Evolutionary conservation across 1,140 invertebrate genomes (phyloP), one percentile per base, ranked within the genome.

Genomic region (Hirudo medicinalis): DNA sequence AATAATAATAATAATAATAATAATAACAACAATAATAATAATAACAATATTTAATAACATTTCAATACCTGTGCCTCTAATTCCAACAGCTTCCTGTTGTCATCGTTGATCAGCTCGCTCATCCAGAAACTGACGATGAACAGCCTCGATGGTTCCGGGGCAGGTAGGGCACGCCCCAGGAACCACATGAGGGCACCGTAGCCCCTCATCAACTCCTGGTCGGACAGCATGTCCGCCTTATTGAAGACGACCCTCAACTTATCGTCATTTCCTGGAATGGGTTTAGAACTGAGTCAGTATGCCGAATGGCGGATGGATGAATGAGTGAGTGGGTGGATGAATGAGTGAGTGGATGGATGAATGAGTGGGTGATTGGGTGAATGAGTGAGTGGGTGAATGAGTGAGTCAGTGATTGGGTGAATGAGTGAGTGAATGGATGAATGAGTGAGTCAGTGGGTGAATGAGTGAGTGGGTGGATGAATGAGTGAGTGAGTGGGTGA

Each of bases 131-230:
- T 94, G 20, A 95, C 94, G 76, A 98, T 94, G 78, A 97, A 99
- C 2, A 99, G 95, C 73, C 94, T 84, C 0, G 93, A 91, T n/a
- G 98, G 94, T 86, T 99, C 95, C 3, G 95, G 95, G 20, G 94
- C 97, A 80, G 94, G 91, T 72, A 99, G 83, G 0, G 85, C 83
- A 76, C 84, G 82, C 19, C 82, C 94, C 57, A 98, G 82, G 0
- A 92, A 95, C 94, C 94, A 97, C 94, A 98, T 98, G 20, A 97
- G 85, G 8, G 95, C 95, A 57, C 94, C 94, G 80, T 98, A 98
- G 9, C 98, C 94, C 74, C 95, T 84, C 93, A 99, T 97, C 53
- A 99, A 83, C 80, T 97, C 94, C 79, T 98, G 95, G 83, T 97
- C 93, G 80, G 98, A 93, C 43, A 98, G 89, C 91, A 96, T 96